Conservation (phyloP, 2,797 vertebrate genomes). For the Limnodromus scolopaceus region DNA sequence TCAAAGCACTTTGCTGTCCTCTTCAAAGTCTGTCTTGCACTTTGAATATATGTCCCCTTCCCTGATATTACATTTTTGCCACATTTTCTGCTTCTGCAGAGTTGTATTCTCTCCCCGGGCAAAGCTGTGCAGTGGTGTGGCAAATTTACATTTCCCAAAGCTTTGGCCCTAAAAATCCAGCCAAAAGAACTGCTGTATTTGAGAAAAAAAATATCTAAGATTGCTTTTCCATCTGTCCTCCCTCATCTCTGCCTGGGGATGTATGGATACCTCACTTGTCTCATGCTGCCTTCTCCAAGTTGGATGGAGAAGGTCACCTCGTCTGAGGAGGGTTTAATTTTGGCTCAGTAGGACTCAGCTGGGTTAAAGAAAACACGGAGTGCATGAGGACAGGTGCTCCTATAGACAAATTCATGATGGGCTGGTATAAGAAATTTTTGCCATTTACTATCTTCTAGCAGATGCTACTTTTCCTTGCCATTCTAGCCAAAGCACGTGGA, state of each 20-base stretch:
- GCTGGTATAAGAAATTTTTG: neutral
- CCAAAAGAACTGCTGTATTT: neutral
- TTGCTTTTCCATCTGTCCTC: neutral
- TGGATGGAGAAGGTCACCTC: neutral
- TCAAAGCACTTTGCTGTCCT: neutral
- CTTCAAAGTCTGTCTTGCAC: neutral
- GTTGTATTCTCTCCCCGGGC: neutral
- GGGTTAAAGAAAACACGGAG: neutral
- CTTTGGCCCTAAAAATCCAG: neutral
- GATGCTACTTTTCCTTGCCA: neutral
- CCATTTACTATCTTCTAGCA: neutral
- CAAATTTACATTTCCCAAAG: neutral
- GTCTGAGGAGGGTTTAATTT: neutral
- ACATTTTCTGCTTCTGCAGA: neutral
- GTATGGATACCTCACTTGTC: neutral
- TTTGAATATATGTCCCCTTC: neutral
- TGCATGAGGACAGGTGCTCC: neutral
- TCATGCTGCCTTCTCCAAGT: neutral
- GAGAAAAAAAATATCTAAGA: neutral
- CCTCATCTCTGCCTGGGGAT: neutral
- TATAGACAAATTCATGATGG: neutral
- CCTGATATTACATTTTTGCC: neutral
- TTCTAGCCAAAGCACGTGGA: neutral
- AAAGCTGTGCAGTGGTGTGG: neutral
- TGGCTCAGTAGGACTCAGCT: neutral